Evolutionary conservation across 2,797 vertebrate genomes (phyloP).

Genomic region (Esox lucius): DNA sequence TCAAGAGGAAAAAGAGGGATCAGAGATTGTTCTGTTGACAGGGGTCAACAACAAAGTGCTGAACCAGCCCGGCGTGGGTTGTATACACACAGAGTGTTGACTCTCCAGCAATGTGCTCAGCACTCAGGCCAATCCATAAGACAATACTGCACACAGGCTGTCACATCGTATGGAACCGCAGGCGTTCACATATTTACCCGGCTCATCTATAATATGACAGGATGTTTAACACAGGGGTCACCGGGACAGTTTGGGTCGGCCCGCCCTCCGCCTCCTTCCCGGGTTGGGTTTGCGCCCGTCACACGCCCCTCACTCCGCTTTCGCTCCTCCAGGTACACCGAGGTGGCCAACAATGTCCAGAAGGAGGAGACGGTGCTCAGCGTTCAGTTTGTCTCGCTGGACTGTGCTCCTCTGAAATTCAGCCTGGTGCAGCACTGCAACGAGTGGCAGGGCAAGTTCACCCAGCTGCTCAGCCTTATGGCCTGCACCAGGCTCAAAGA

Average conservation of each 20-base stretch:
- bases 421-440: constrained; percentile 85
- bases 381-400: constrained; percentile 83
- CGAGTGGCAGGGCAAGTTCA: constrained; percentile 89
- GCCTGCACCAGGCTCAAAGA: constrained; percentile 74
- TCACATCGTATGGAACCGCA: neutral
- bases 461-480: constrained; percentile 81
- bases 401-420: constrained; percentile 85
- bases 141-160: neutral
- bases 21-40: neutral
- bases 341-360: constrained; percentile 84
- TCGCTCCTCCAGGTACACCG: constrained; percentile 76
- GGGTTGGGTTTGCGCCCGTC: no score
- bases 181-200: neutral
- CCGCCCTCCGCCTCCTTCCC: neutral
- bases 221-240: neutral
- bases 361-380: constrained; percentile 84
- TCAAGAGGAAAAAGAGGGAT: neutral
- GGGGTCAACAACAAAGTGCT: neutral
- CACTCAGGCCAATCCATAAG: neutral
- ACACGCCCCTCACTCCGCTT: neutral
- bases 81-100: neutral
- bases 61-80: neutral
- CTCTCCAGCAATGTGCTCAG: neutral
- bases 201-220: neutral
- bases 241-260: neutral